A percentile compares a stretch with the other conserved stretches of the same genome.
Conservation (phyloP, 2,797 vertebrate species). For the Premnoplex brunnescens region DNA sequence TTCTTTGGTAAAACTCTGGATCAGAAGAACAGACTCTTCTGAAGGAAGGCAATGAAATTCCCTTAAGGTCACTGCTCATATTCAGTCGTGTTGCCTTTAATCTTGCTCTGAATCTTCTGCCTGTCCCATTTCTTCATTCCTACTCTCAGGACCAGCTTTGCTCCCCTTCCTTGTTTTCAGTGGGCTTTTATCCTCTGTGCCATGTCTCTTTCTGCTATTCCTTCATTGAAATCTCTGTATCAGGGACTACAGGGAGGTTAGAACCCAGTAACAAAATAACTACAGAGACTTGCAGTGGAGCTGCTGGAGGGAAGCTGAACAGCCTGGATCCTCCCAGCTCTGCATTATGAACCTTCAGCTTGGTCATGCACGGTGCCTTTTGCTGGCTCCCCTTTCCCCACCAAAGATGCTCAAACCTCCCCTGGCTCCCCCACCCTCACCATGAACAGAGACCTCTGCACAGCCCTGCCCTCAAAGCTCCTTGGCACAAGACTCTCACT, state of each 20-base stretch:
- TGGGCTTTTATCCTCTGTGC: not conserved
- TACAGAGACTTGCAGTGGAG: not conserved
- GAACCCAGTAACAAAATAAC: not conserved
- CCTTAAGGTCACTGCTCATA: not conserved
- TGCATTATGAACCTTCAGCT: not conserved
- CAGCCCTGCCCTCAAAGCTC: not conserved
- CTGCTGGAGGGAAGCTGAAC: not conserved
- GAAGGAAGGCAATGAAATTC: not conserved
- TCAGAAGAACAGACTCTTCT: not conserved
- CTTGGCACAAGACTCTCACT: not conserved
- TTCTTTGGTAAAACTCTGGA: not conserved
- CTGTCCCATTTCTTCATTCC: not conserved
- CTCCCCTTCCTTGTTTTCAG: not conserved
- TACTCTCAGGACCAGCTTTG: not conserved
- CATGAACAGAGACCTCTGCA: not conserved
- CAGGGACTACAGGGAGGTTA: not conserved
- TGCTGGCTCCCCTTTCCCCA: fast-evolving
- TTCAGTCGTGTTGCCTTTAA: not conserved
- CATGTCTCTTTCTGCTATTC: not conserved
- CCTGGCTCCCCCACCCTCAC: not conserved
- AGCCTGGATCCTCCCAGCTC: not conserved
- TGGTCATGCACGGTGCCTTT: not conserved
- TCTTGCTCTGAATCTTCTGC: not conserved
- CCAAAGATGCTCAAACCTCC: not conserved
- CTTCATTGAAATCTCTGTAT: not conserved